A percentile compares a stretch with the other conserved stretches of the same genome.
These are phyloP conservation scores for Drosophila teissieri DNA, from an alignment of 1,140 invertebrate species.

Conservation along the genomic window DNA sequence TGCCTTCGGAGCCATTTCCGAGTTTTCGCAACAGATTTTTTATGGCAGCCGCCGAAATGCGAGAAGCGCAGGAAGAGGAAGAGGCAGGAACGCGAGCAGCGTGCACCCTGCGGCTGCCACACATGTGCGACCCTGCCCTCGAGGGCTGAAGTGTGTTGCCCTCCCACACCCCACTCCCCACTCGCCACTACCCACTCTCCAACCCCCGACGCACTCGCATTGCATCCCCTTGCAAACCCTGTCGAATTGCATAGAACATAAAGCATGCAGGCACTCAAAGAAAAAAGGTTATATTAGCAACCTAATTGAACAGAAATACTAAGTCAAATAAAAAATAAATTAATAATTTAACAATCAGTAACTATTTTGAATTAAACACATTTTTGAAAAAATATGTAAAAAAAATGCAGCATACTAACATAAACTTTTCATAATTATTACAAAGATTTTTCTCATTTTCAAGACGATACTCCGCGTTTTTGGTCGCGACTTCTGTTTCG, in stretches of 20 bases:
- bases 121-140: conserved; percentile 30
- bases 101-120: conserved; percentile 49
- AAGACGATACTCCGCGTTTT: background rate
- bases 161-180: background rate
- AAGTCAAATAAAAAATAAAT: no score
- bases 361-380: no score
- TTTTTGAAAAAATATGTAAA: no score
- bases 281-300: background rate
- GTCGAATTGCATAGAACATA: conserved; percentile 39
- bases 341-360: no score
- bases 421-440: no score
- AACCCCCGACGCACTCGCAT: background rate
- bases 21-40: conserved; percentile 60
- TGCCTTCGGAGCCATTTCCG: conserved; percentile 32
- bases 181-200: background rate
- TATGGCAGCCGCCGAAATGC: conserved; percentile 48
- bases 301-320: no score
- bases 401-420: no score
- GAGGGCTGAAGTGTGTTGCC: conserved; percentile 27
- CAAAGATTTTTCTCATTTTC: background rate
- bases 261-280: conserved; percentile 5
- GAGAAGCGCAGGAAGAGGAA: conserved; percentile 20
- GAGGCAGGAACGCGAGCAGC: conserved; percentile 17
- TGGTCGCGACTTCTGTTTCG: background rate
- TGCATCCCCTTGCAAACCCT: conserved; percentile 16